Percentiles rank a stretch among this genome's conserved stretches.
Evolutionary conservation across 1,140 invertebrate genomes (phyloP).

Genomic region (Diuraphis noxia): DNA sequence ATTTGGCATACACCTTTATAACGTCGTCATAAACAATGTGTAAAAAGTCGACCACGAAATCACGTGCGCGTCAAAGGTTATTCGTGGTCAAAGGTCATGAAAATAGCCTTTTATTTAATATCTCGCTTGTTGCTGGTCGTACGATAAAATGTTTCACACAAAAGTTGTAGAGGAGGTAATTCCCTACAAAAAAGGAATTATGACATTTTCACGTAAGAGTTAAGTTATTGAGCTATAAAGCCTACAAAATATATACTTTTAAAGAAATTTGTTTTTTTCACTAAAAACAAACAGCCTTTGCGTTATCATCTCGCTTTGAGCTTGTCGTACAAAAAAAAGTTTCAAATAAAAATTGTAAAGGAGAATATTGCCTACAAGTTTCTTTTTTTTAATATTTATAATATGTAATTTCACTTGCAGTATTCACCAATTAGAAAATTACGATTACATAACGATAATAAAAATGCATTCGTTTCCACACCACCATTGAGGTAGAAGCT

Average conservation of each 20-base stretch:
- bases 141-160: neutral
- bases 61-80: neutral
- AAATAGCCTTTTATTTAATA: neutral
- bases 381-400: neutral
- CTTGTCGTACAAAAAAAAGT: neutral
- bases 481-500: slow-evolving; percentile 36
- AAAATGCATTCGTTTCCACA: slow-evolving; percentile 30
- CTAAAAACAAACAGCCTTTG: neutral
- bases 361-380: neutral
- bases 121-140: neutral
- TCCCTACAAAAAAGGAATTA: neutral
- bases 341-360: neutral
- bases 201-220: neutral
- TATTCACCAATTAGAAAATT: neutral
- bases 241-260: neutral
- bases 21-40: neutral
- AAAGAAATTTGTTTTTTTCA: neutral
- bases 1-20: neutral
- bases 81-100: neutral
- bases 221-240: neutral
- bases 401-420: neutral
- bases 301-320: neutral
- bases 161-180: neutral
- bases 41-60: neutral
- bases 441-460: neutral